Conservation (phyloP, 2,888 invertebrate species). For the Heliconius aoede region DNA sequence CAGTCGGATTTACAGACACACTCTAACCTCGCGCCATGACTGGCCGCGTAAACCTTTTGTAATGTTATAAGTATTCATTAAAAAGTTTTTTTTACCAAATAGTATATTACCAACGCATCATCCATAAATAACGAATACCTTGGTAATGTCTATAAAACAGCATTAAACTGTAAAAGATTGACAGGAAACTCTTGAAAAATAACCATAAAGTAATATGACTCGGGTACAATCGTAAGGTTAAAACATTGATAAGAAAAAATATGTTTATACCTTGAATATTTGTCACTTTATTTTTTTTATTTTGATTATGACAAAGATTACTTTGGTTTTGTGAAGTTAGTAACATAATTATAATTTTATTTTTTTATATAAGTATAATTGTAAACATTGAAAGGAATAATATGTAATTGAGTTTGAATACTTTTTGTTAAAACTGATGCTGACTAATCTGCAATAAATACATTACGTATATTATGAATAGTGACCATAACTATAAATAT, state of each 20-base stretch:
- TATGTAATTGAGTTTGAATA: no score
- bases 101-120: no score
- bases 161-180: background rate
- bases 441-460: constrained; percentile 7
- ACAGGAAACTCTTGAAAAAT: background rate
- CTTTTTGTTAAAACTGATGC: background rate
- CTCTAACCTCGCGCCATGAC: no score
- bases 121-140: background rate
- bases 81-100: no score
- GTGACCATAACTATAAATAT: background rate
- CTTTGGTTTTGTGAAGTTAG: background rate
- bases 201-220: background rate
- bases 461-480: background rate
- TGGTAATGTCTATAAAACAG: background rate
- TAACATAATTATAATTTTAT: background rate
- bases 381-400: no score
- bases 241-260: background rate
- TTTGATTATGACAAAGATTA: background rate
- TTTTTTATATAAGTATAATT: no score
- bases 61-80: no score
- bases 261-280: background rate
- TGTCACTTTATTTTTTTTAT: background rate
- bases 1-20: no score
- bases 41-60: no score
- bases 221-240: background rate